phyloP scores from a whole-genome alignment of 2,113 vertebrate species.

The Aviceda subcristata region DNA sequence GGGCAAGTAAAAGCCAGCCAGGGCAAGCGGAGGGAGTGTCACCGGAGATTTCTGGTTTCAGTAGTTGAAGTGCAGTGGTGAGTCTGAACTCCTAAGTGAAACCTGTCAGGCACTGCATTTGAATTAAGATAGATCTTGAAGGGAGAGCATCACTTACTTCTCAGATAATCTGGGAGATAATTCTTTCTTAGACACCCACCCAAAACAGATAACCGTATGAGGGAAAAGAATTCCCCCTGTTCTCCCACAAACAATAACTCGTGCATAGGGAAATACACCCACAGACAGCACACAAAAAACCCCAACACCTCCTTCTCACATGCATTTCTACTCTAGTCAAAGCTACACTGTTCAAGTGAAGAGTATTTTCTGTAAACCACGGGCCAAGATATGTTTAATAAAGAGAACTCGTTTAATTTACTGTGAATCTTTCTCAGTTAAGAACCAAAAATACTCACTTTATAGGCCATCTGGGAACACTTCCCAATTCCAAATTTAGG shows the following conservation, averaged over 20 bases:
- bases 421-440: not conserved
- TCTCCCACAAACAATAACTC: not conserved
- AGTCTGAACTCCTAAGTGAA: conserved; percentile 2
- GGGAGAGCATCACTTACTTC: not conserved
- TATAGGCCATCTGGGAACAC: conserved; percentile 30
- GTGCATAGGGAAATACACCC: not conserved
- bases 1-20: conserved; percentile 7
- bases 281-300: not conserved
- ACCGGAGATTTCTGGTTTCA: not conserved
- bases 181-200: not conserved
- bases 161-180: not conserved
- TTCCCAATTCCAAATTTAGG: conserved; percentile 59
- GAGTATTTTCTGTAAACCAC: not conserved
- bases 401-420: not conserved
- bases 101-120: not conserved
- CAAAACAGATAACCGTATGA: not conserved
- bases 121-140: not conserved
- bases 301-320: not conserved
- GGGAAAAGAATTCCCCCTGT: not conserved
- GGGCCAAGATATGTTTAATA: not conserved
- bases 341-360: not conserved
- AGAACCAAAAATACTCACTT: conserved; percentile 40
- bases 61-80: not conserved
- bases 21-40: not conserved
- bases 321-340: not conserved